Percentiles rank a stretch among this genome's conserved stretches.
Conservation (phyloP, 2,797 vertebrate genomes). For the Rhinogobio ventralis region DNA sequence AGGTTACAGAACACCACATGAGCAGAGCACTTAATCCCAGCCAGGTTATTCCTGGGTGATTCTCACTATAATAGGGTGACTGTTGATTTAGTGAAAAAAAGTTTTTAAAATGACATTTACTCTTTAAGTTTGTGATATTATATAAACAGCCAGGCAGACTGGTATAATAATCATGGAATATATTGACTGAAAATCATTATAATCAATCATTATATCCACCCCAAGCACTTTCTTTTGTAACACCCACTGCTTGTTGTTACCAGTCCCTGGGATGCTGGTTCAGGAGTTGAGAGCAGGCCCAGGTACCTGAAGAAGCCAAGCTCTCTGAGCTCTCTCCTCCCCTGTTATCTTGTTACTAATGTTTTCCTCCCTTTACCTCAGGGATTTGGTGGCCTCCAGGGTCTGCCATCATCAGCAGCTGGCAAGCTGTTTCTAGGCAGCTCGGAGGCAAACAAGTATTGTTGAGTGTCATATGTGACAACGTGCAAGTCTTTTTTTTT, state of each 20-base stretch:
- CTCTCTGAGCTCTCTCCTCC: conserved; percentile 55
- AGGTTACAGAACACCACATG: background rate
- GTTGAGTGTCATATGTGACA: conserved; percentile 51
- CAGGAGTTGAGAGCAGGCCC: conserved; percentile 44
- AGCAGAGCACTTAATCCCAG: background rate
- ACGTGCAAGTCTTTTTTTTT: conserved; percentile 43
- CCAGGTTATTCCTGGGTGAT: background rate
- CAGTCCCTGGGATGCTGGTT: background rate
- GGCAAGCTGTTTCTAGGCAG: conserved; percentile 70
- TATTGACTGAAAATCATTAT: background rate
- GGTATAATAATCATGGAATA: background rate
- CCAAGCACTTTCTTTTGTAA: background rate
- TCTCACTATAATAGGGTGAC: background rate
- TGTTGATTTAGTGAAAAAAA: conserved; percentile 8
- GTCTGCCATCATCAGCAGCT: conserved; percentile 63
- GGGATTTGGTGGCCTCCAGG: conserved; percentile 56
- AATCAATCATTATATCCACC: background rate
- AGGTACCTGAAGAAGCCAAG: conserved; percentile 55
- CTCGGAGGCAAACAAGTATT: conserved; percentile 67
- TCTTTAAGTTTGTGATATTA: background rate
- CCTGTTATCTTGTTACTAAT: conserved; percentile 69
- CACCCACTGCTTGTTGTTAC: background rate
- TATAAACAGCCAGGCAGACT: background rate
- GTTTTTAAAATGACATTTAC: background rate
- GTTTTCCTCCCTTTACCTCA: conserved; percentile 63